Evolutionary conservation across 2,113 vertebrate genomes (phyloP), one percentile per base, ranked within the genome.

Genomic region (Etia nguti): DNA sequence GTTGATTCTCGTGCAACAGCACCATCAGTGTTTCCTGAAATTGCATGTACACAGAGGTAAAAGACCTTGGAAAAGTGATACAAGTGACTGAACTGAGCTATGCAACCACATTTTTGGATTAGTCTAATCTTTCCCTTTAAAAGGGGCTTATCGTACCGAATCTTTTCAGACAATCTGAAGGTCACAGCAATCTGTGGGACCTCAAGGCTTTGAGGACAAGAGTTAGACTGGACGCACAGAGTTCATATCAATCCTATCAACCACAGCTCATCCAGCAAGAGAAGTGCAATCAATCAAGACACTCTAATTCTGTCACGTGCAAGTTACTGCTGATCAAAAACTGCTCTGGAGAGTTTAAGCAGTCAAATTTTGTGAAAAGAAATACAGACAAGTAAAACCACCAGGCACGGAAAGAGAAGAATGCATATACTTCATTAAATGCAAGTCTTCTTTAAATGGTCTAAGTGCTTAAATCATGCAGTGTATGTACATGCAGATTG

Each of bases 21-120:
- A 80, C 56, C 62, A 24, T 46, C 3, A 52, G 56, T 10, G 79
- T 80, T 83, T 82, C 89, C 95, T 92, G 88, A 62, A 92, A 93
- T 48, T 3, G 81, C 50, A 92, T 73, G 82, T 4, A 57, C 24
- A 52, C 8, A 54, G 24, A 8, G 22, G 20, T 20, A 81, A 85
- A 77, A 88, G 38, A 83, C 29, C 24, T 88, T 86, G 36, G 29
- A 73, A 70, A 84, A 88, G 31, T 60, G 22, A 83, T 31, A 60
- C 5, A 68, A 79, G 4, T n/a, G 12, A 54, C 12, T 5, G 6
- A 75, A 48, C 6, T 36, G 43, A 50, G 70, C 43, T 13, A 77
- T 5, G 29, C 70, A 8, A 65, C 82, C 83, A 57, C 65, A 16
- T 86, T 84, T n/a, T 59, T 18, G 65, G n/a, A 79, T 84, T 22